Conservation (phyloP, 2,797 vertebrate genomes). For the Myotis findleyi region DNA sequence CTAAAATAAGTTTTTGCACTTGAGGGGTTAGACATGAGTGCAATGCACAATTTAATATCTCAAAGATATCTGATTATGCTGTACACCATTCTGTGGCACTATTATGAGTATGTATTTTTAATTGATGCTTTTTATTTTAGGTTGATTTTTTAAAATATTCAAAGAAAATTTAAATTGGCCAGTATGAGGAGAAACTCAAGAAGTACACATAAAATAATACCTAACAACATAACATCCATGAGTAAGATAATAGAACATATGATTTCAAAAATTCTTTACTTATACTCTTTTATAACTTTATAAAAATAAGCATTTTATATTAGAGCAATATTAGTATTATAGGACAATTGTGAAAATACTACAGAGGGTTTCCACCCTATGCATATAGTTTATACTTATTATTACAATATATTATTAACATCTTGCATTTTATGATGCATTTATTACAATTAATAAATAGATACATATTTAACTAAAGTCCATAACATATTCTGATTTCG, state of each 20-base stretch:
- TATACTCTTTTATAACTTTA: neutral
- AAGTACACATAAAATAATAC: neutral
- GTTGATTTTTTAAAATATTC: neutral
- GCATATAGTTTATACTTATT: neutral
- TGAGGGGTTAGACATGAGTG: neutral
- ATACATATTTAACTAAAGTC: neutral
- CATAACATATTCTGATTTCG: neutral
- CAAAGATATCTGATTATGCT: neutral
- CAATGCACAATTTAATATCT: neutral
- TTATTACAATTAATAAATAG: neutral
- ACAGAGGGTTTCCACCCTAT: neutral
- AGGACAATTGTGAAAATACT: neutral
- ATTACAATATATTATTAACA: neutral
- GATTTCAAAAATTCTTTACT: neutral
- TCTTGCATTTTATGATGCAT: neutral
- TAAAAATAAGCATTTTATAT: neutral
- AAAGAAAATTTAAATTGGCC: neutral
- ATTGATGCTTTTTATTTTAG: conserved; percentile 12
- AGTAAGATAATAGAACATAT: neutral
- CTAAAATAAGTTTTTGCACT: neutral
- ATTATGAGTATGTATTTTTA: neutral
- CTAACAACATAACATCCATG: neutral
- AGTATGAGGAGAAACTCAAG: neutral
- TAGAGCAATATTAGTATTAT: neutral
- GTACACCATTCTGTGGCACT: neutral